Conservation (phyloP, 1,140 invertebrate species). For the Leptinotarsa undecemlineata region DNA sequence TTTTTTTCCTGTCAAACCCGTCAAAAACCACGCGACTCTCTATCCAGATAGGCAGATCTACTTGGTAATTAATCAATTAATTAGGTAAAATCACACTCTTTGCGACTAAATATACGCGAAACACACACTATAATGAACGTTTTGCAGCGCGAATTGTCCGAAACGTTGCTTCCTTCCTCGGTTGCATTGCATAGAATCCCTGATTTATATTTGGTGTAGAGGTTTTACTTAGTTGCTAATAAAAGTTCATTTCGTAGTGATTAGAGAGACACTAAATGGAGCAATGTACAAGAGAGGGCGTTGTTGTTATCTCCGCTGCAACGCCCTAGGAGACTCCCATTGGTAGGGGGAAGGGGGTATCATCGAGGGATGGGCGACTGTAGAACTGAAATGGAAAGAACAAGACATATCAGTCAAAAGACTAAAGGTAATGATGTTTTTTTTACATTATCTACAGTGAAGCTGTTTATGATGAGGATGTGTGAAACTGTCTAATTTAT, state of each 20-base stretch:
- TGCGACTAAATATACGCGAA: slow-evolving; percentile 49
- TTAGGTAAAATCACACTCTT: slow-evolving; percentile 47
- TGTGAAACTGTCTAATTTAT: slow-evolving; percentile 4
- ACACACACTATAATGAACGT: slow-evolving; percentile 43
- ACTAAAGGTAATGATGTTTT: too few relatives aligned
- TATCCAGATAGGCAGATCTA: slow-evolving; percentile 45
- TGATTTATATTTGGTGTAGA: slow-evolving; percentile 54
- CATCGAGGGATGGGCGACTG: slow-evolving; percentile 95
- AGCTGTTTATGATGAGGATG: not conserved
- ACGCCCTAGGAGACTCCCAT: slow-evolving; percentile 80
- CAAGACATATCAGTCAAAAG: not conserved
- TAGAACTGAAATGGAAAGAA: slow-evolving; percentile 76
- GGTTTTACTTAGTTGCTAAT: slow-evolving; percentile 30
- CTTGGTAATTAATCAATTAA: slow-evolving; percentile 36
- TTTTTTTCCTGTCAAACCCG: not conserved
- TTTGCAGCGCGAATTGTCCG: slow-evolving; percentile 49
- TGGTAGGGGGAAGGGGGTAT: slow-evolving; percentile 95
- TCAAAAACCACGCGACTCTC: slow-evolving; percentile 31
- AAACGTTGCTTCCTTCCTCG: slow-evolving; percentile 35
- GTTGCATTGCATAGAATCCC: slow-evolving; percentile 52
- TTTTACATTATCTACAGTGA: not conserved
- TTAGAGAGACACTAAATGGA: slow-evolving; percentile 28
- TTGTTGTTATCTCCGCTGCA: slow-evolving; percentile 44
- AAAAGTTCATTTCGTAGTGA: slow-evolving; percentile 28
- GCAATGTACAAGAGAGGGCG: slow-evolving; percentile 31